Evolutionary conservation across 1,140 invertebrate genomes (phyloP).

Genomic region (Danaus plexippus): DNA sequence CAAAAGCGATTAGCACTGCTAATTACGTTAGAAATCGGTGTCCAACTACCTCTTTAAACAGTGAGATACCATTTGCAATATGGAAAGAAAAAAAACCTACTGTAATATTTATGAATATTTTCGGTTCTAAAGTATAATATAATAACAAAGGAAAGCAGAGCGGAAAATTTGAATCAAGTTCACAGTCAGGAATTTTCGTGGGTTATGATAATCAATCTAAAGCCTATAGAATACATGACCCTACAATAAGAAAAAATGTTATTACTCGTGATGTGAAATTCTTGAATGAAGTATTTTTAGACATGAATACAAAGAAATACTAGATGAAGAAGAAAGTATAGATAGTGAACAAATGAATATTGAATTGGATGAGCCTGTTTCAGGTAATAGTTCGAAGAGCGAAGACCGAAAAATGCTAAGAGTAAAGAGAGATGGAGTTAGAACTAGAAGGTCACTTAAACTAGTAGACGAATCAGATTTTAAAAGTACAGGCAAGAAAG

Average conservation of each 20-base stretch:
- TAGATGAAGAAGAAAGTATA: conserved; percentile 10
- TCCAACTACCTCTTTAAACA: conserved; percentile 20
- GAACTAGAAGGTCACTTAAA: too few relatives aligned
- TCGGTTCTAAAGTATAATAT: conserved; percentile 5
- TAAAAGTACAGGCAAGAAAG: too few relatives aligned
- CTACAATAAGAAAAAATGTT: too few relatives aligned
- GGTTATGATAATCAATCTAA: too few relatives aligned
- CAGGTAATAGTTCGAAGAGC: conserved; percentile 17
- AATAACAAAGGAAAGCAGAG: conserved; percentile 3
- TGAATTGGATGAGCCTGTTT: background rate
- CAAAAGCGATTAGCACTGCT: conserved; percentile 8
- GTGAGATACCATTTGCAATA: conserved; percentile 43
- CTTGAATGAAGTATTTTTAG: conserved; percentile 17
- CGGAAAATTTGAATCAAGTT: conserved; percentile 4
- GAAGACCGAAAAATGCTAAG: too few relatives aligned
- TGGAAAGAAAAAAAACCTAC: conserved; percentile 37
- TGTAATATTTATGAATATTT: too few relatives aligned
- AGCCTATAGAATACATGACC: too few relatives aligned
- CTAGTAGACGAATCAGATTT: too few relatives aligned
- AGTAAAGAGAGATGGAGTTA: too few relatives aligned
- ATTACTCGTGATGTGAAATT: conserved; percentile 20
- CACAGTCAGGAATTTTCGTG: conserved; percentile 2
- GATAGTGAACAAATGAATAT: too few relatives aligned
- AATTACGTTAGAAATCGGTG: conserved; percentile 9
- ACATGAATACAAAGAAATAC: conserved; percentile 22